Conservation (phyloP, 2,797 vertebrate species). For the Eulemur rubriventer region DNA sequence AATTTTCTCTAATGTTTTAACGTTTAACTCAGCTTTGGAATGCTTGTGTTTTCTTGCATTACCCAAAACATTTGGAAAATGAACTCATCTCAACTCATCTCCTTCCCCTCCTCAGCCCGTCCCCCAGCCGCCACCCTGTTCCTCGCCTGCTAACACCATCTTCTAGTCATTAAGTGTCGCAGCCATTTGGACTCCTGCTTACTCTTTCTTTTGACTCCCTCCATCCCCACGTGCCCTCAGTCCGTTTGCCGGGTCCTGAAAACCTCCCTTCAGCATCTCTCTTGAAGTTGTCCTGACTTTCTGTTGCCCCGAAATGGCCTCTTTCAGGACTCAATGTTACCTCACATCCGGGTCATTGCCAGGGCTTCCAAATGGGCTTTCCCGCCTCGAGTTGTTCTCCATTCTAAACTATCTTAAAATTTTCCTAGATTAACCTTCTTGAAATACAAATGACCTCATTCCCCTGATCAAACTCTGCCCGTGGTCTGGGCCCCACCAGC, state of each 20-base stretch:
- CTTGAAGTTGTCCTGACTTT: background rate
- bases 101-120: background rate
- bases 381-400: background rate
- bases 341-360: background rate
- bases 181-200: background rate
- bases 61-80: constrained; percentile 75
- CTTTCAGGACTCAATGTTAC: fast-evolving
- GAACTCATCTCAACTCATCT: constrained; percentile 49
- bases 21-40: constrained; percentile 58
- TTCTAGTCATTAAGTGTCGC: background rate
- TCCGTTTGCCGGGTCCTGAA: background rate
- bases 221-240: background rate
- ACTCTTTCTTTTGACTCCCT: background rate
- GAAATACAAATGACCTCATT: background rate
- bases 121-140: background rate
- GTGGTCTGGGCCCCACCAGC: background rate
- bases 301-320: fast-evolving
- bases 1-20: constrained; percentile 78
- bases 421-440: background rate
- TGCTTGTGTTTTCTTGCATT: constrained; percentile 60
- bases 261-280: background rate
- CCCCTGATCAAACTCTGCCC: background rate
- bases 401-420: background rate
- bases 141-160: background rate
- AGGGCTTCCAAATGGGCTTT: background rate